Conservation (phyloP, 2,888 invertebrate genomes). For the Linnaemya vulpina region DNA sequence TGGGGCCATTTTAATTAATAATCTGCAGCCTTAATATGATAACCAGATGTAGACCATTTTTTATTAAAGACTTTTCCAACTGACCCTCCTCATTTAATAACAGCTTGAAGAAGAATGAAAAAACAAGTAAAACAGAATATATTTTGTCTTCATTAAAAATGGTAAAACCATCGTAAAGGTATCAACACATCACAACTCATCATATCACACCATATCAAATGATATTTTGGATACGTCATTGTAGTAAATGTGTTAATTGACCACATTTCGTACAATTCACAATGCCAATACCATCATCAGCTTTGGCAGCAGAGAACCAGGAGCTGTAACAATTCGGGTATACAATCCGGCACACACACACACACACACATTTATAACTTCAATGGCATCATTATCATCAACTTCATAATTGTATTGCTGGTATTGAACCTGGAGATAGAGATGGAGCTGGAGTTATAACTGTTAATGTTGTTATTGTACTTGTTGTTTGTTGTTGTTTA, state of each 20-base stretch:
- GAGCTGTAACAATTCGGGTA: slow-evolving; percentile 3
- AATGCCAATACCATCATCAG: slow-evolving; percentile 60
- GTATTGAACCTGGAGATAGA: slow-evolving; percentile 11
- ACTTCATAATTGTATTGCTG: slow-evolving; percentile 28
- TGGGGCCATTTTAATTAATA: too few relatives aligned
- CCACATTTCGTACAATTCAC: slow-evolving; percentile 76
- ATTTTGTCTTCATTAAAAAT: slow-evolving; percentile 7
- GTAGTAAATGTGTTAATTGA: slow-evolving; percentile 81
- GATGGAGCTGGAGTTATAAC: slow-evolving; percentile 3
- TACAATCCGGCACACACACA: not conserved
- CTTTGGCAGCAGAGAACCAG: slow-evolving; percentile 10
- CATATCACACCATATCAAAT: slow-evolving; percentile 58
- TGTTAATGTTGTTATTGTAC: too few relatives aligned
- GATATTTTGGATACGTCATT: slow-evolving; percentile 55
- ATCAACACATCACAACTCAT: slow-evolving; percentile 57
- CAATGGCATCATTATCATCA: slow-evolving; percentile 22
- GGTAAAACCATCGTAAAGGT: slow-evolving; percentile 34
- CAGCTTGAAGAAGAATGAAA: not conserved
- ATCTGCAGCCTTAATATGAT: too few relatives aligned
- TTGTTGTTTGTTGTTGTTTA: slow-evolving; percentile 29
- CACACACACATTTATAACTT: slow-evolving; percentile 4
- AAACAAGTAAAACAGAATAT: not conserved
- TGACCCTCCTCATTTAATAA: not conserved
- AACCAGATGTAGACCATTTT: too few relatives aligned
- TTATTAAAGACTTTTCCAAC: not conserved